A percentile compares a stretch with the other conserved stretches of the same genome.
These are phyloP conservation scores for Coleophora deauratella DNA, from an alignment of 2,888 invertebrate species.

Conservation along the genomic window DNA sequence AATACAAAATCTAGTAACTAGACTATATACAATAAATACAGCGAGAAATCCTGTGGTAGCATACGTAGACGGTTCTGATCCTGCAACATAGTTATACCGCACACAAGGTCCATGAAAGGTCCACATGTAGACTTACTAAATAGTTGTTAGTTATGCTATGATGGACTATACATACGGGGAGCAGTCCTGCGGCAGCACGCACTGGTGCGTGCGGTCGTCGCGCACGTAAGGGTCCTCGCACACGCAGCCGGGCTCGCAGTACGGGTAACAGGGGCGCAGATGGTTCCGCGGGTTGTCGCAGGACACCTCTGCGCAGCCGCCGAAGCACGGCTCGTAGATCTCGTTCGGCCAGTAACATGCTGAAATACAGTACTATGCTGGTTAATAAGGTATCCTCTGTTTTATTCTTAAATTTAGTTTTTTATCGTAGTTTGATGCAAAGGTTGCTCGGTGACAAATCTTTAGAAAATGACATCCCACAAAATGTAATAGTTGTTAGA, in stretches of 20 bases:
- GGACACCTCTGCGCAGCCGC: conserved; percentile 61
- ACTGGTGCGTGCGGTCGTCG: conserved; percentile 62
- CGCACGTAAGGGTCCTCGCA: conserved; percentile 63
- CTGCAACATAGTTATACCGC: too few relatives aligned
- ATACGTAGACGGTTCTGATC: too few relatives aligned
- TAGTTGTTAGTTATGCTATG: too few relatives aligned
- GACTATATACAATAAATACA: too few relatives aligned
- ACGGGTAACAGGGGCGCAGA: conserved; percentile 63
- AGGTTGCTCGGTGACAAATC: too few relatives aligned
- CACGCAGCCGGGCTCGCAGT: conserved; percentile 64
- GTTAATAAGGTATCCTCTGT: background rate
- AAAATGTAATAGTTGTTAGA: background rate
- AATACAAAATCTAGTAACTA: too few relatives aligned
- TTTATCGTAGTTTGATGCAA: too few relatives aligned
- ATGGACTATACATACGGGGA: conserved; percentile 44
- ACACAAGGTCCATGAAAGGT: background rate
- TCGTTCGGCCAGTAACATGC: conserved; percentile 66
- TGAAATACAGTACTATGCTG: conserved; percentile 18
- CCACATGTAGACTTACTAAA: too few relatives aligned
- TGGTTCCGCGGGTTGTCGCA: conserved; percentile 66
- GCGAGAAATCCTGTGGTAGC: too few relatives aligned
- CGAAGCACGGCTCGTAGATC: conserved; percentile 60
- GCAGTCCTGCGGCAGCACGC: conserved; percentile 61
- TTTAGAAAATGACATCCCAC: too few relatives aligned
- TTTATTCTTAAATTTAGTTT: too few relatives aligned